These are phyloP conservation scores for Orius insidiosus DNA, from an alignment of 1,140 invertebrate species.

Conservation along the genomic window DNA sequence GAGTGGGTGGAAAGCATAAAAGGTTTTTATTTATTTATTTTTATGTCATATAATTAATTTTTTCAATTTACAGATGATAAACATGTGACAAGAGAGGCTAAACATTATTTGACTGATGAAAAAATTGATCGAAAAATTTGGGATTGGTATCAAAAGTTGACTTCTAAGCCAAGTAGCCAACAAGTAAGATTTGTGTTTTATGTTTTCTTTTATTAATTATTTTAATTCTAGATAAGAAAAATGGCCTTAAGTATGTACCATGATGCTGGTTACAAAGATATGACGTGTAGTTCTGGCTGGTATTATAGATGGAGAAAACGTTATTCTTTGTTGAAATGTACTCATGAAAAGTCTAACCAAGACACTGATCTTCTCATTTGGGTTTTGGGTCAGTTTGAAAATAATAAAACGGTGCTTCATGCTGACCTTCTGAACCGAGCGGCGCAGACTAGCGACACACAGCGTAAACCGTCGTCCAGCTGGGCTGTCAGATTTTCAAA, in stretches of 20 bases:
- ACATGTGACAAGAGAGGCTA: slow-evolving; percentile 7
- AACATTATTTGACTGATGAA: slow-evolving; percentile 14
- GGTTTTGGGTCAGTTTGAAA: slow-evolving; percentile 10
- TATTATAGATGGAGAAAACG: slow-evolving; percentile 15
- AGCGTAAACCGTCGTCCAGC: slow-evolving; percentile 13
- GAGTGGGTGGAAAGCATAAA: slow-evolving; percentile 19
- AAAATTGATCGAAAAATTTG: slow-evolving; percentile 17
- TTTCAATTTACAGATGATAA: neutral
- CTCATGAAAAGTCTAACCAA: neutral
- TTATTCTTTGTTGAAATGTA: slow-evolving; percentile 1
- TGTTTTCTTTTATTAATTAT: neutral
- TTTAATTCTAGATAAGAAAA: slow-evolving; percentile 5
- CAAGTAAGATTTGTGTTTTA: slow-evolving; percentile 7
- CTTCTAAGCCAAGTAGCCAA: slow-evolving; percentile 10
- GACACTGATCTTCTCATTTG: slow-evolving; percentile 10
- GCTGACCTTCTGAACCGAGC: slow-evolving; percentile 10
- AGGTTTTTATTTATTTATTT: neutral
- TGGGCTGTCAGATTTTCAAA: slow-evolving; percentile 15
- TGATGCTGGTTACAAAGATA: slow-evolving; percentile 4
- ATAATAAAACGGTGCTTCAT: slow-evolving; percentile 13
- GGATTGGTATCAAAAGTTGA: slow-evolving; percentile 16
- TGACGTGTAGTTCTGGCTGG: slow-evolving; percentile 14
- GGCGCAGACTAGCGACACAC: neutral
- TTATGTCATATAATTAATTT: neutral
- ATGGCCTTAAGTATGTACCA: slow-evolving; percentile 9